Conservation (phyloP, 2,797 vertebrate genomes). For the Onychomys torridus region DNA sequence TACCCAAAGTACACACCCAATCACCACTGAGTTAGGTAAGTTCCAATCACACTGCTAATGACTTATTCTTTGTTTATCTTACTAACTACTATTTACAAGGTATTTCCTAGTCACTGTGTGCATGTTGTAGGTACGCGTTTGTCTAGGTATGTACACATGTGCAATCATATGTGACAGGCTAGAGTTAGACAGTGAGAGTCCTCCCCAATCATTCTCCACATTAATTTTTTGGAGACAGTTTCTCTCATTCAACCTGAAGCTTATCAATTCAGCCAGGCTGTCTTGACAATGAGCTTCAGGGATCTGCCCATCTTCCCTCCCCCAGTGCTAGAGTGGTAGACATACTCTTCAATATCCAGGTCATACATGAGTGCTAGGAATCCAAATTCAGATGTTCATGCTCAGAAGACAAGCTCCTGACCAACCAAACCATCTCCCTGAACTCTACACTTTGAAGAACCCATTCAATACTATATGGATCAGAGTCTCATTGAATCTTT, state of each 20-base stretch:
- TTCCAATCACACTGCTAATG: background rate
- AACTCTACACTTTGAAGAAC: background rate
- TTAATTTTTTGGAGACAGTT: background rate
- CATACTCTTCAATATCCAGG: background rate
- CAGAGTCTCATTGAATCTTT: background rate
- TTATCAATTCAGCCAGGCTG: background rate
- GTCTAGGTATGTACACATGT: background rate
- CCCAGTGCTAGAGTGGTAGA: background rate
- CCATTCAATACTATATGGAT: background rate
- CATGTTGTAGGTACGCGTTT: background rate
- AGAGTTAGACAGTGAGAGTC: background rate
- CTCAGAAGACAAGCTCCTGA: background rate
- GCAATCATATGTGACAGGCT: background rate
- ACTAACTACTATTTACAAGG: background rate
- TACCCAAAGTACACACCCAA: background rate
- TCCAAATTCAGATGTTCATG: background rate
- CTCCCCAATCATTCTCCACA: background rate
- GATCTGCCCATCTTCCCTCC: background rate
- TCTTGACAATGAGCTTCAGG: background rate
- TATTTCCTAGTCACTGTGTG: background rate
- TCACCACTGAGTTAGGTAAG: background rate
- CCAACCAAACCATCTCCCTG: background rate
- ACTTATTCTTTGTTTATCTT: background rate
- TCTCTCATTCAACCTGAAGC: background rate
- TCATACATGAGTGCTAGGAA: background rate